Evolutionary conservation across 2,888 invertebrate species (phyloP).

Genomic region (Folsomia manolachei): DNA sequence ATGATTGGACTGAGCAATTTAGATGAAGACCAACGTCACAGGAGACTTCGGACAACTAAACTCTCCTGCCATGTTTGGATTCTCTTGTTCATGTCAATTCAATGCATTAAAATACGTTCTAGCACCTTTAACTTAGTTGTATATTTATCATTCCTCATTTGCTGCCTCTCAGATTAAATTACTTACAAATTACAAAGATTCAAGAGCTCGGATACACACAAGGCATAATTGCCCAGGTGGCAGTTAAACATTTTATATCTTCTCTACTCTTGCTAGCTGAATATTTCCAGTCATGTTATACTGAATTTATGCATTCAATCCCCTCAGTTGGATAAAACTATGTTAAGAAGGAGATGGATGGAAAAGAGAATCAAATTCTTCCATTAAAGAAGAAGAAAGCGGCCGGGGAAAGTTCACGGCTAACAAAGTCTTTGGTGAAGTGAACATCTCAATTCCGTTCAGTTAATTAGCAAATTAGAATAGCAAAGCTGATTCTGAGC

Average conservation of each 20-base stretch:
- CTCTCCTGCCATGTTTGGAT: background rate
- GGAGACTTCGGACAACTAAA: background rate
- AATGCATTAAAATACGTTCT: too few relatives aligned
- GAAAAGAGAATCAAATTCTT: background rate
- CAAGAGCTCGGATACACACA: too few relatives aligned
- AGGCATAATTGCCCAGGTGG: too few relatives aligned
- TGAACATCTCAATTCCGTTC: slow-evolving; percentile 4
- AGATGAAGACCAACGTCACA: background rate
- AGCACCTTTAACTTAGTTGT: too few relatives aligned
- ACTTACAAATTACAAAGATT: background rate
- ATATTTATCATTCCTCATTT: too few relatives aligned
- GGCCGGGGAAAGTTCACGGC: background rate
- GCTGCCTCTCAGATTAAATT: background rate
- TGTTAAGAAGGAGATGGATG: background rate
- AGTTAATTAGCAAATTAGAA: slow-evolving; percentile 12
- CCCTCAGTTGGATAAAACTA: too few relatives aligned
- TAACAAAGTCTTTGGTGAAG: background rate
- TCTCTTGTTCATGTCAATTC: background rate
- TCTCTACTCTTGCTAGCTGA: too few relatives aligned
- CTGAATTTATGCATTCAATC: too few relatives aligned
- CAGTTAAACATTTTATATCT: too few relatives aligned
- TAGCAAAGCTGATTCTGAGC: background rate
- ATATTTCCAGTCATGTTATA: too few relatives aligned
- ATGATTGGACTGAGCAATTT: background rate
- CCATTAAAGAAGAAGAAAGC: too few relatives aligned